Evolutionary conservation across 2,888 invertebrate species (phyloP), one percentile per base, ranked within the genome.

Genomic region (Volucella inanis): DNA sequence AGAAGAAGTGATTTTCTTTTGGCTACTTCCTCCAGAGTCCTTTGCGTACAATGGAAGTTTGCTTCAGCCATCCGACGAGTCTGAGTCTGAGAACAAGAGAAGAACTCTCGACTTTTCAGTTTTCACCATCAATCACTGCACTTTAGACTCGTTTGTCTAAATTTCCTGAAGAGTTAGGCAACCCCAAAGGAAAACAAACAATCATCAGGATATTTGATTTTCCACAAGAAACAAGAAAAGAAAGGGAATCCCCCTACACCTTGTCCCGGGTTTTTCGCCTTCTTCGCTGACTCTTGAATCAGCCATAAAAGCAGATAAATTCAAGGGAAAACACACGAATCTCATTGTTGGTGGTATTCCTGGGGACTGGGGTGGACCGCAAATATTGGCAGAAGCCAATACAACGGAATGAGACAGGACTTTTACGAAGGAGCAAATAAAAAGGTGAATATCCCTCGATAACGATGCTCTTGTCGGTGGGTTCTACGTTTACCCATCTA

Each of bases 171-270:
- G 85, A 85, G 85, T 77, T 85, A 85, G 85, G 76, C 85, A 81
- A 81, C 68, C 85, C 85, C 77, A 85, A 85, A 85, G 85, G 85
- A 85, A 85, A 85, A 81, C 81, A 85, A 85, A 85, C 85, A 85
- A 85, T 85, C 85, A 85, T 85, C 85, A 85, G 85, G 85, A 85
- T 85, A 85, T 85, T 85, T 85, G 85, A 85, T 85, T 85, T 85
- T 85, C 67, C 68, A 62, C 67, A 77, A 77, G 81, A 72, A 78
- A 77, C 67, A 77, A 77, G 81, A 72, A 78, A 77, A 74, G 57
- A 76, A 70, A 52, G 41, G 54, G 74, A 79, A 74, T 75, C 79
- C 50, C 64, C 52, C 54, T 45, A 61, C 79, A 22, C 45, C 78
- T 55, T 72, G 68, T 77, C 61, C 64, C 55, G 6, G 14, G n/a